A percentile compares a stretch with the other conserved stretches of the same genome.
Conservation (phyloP, 1,140 invertebrate species). For the Cataglyphis hispanica region DNA sequence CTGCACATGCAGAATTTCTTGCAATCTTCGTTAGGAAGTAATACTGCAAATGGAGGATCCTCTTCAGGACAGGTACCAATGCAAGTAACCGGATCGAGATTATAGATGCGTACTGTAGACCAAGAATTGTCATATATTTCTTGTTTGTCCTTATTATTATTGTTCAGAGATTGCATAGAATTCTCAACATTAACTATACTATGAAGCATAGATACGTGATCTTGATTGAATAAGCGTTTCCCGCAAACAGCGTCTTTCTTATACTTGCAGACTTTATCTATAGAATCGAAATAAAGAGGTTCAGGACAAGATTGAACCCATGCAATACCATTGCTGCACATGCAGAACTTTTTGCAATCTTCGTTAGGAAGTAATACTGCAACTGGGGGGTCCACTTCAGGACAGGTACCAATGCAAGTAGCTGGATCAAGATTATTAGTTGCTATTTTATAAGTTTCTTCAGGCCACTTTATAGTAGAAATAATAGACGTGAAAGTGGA, state of each 20-base stretch:
- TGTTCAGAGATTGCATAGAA: not conserved
- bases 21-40: constrained; percentile 34
- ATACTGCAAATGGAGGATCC: not conserved
- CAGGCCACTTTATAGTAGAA: not conserved
- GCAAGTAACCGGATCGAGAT: not conserved
- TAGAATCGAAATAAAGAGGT: constrained; percentile 26
- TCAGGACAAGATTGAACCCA: not conserved
- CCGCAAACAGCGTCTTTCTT: constrained; percentile 5
- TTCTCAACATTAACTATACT: not conserved
- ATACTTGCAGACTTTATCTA: not conserved
- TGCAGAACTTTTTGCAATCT: constrained; percentile 50
- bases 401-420: constrained; percentile 29
- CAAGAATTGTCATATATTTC: not conserved
- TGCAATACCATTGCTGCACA: constrained; percentile 15
- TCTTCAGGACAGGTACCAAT: not conserved
- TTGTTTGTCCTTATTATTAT: not conserved
- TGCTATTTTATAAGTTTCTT: not conserved
- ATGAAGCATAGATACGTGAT: not conserved
- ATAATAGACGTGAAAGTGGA: not conserved
- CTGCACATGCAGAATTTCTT: constrained; percentile 41
- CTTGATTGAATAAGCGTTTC: not conserved
- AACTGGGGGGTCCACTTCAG: not conserved
- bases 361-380: constrained; percentile 16
- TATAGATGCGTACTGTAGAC: no score
- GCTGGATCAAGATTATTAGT: not conserved